These are phyloP conservation scores for Rhamnusium bicolor DNA, from an alignment of 2,888 invertebrate species.

Conservation along the genomic window DNA sequence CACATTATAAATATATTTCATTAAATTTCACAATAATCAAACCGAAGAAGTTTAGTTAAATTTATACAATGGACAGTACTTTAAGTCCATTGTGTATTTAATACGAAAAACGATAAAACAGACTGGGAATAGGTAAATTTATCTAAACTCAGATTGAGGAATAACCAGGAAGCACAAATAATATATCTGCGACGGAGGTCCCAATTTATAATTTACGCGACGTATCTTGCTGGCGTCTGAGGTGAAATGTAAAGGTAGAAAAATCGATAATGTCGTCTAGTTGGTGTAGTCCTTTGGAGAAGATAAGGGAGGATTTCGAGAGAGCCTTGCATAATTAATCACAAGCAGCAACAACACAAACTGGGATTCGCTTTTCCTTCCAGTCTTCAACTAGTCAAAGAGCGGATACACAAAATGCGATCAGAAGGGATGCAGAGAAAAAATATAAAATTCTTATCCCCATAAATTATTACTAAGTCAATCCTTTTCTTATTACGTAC, in stretches of 20 bases:
- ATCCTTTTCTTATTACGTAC: neutral
- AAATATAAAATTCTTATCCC: slow-evolving; percentile 19
- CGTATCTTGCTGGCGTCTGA: slow-evolving; percentile 21
- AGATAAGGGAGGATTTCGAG: slow-evolving; percentile 21
- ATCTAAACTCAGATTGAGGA: neutral
- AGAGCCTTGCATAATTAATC: slow-evolving; percentile 33
- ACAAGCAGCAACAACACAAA: slow-evolving; percentile 21
- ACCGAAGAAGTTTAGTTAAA: no score
- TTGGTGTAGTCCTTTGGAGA: slow-evolving; percentile 32
- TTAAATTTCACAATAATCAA: no score
- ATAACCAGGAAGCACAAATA: neutral
- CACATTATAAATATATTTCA: no score
- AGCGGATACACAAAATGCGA: slow-evolving; percentile 1
- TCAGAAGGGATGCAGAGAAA: neutral
- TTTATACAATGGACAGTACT: no score
- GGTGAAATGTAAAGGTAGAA: slow-evolving; percentile 27
- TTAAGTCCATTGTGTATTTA: no score
- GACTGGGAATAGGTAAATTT: neutral
- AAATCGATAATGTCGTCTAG: slow-evolving; percentile 33
- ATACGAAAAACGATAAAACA: neutral
- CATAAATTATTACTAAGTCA: slow-evolving; percentile 10
- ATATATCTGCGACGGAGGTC: neutral
- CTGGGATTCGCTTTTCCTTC: slow-evolving; percentile 9
- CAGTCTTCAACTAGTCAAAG: slow-evolving; percentile 9
- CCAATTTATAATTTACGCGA: slow-evolving; percentile 5